Percentiles rank a stretch among this genome's conserved stretches.
Evolutionary conservation across 2,113 vertebrate genomes (phyloP).

Genomic region (Rissa tridactyla): DNA sequence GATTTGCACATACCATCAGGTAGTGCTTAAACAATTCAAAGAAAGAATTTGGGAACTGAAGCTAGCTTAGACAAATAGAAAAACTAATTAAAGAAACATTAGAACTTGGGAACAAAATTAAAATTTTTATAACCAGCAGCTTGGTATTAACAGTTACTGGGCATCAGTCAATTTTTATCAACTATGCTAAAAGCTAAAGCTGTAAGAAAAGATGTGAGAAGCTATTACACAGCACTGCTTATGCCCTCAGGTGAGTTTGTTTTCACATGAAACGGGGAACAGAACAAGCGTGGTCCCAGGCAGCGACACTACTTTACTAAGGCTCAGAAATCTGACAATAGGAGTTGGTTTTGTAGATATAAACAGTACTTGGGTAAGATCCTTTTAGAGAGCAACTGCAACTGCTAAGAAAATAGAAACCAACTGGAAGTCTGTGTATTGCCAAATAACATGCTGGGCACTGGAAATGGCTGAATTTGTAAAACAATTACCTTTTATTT

Average conservation of each 20-base stretch:
- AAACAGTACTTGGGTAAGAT: constrained; percentile 2
- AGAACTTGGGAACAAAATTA: neutral
- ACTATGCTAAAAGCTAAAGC: neutral
- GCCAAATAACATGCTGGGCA: neutral
- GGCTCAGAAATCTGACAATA: neutral
- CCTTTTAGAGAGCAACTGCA: neutral
- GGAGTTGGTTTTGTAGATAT: neutral
- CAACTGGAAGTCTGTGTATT: neutral
- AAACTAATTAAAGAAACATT: neutral
- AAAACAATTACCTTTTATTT: constrained; percentile 10
- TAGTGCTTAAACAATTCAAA: neutral
- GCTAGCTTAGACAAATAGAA: neutral
- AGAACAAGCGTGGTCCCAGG: neutral
- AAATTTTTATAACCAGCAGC: neutral
- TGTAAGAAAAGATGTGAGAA: neutral
- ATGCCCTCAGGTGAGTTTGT: neutral
- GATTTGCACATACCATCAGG: neutral
- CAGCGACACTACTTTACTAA: neutral
- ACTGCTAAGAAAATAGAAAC: constrained; percentile 10
- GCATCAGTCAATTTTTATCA: neutral
- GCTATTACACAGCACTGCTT: neutral
- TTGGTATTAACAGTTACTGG: neutral
- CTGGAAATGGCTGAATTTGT: neutral
- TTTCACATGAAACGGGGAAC: neutral
- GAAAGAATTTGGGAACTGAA: neutral